These are phyloP conservation scores for Lochmaea crataegi DNA, from an alignment of 2,888 invertebrate genomes.

Conservation along the genomic window DNA sequence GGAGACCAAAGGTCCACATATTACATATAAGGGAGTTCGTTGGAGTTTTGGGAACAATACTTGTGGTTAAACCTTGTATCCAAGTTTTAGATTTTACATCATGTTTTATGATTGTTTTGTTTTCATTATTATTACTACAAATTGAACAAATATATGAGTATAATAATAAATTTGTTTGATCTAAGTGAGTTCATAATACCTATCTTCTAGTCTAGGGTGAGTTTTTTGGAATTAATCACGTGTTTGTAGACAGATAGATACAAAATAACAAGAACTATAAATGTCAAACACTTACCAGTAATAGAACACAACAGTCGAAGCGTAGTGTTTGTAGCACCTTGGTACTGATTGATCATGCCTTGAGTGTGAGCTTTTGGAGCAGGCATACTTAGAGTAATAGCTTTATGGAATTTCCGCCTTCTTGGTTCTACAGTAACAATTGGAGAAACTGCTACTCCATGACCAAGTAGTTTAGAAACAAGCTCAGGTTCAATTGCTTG, in stretches of 20 bases:
- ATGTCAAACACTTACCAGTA: slow-evolving; percentile 73
- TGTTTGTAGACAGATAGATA: neutral
- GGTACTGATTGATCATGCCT: slow-evolving; percentile 87
- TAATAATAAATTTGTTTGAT: neutral
- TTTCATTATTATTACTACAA: no score
- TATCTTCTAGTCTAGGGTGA: slow-evolving; percentile 10
- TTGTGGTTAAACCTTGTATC: no score
- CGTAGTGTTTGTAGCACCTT: slow-evolving; percentile 79
- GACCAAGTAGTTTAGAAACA: slow-evolving; percentile 89
- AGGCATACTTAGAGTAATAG: slow-evolving; percentile 97
- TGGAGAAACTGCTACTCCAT: slow-evolving; percentile 96
- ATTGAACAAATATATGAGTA: neutral
- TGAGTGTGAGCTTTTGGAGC: slow-evolving; percentile 74
- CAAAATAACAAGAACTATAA: neutral
- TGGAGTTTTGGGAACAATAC: no score
- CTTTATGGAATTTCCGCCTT: slow-evolving; percentile 97
- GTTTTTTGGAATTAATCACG: neutral
- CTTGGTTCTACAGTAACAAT: slow-evolving; percentile 98
- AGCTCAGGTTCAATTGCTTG: slow-evolving; percentile 91
- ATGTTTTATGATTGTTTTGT: neutral
- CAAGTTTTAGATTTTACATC: no score
- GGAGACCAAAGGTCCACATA: no score
- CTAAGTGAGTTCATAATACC: slow-evolving; percentile 2
- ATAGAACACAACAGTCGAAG: slow-evolving; percentile 94
- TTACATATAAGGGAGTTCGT: no score